Conservation (phyloP, 2,113 vertebrate species). For the Melanocharis versteri region DNA sequence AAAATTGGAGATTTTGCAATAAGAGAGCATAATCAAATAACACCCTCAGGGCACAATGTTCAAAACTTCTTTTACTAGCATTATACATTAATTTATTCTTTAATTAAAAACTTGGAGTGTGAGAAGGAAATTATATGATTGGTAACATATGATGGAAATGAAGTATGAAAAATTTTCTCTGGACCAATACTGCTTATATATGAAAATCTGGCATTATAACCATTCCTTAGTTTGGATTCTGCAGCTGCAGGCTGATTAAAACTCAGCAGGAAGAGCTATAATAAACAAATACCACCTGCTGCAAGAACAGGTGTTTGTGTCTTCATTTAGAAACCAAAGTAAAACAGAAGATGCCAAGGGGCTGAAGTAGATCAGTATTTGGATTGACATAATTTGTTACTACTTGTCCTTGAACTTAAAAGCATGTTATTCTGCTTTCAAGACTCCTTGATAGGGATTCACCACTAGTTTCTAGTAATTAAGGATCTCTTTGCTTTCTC, state of each 20-base stretch:
- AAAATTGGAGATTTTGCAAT: constrained; percentile 31
- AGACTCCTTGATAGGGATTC: constrained; percentile 3
- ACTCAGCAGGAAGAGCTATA: constrained; percentile 71
- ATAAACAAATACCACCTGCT: constrained; percentile 79
- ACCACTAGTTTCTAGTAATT: constrained; percentile 5
- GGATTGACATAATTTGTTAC: constrained; percentile 57
- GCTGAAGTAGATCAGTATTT: constrained; percentile 44
- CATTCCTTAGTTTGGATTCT: constrained; percentile 62
- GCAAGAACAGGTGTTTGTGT: constrained; percentile 75
- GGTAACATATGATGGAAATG: constrained; percentile 68
- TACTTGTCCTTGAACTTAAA: constrained; percentile 68
- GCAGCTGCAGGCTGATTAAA: constrained; percentile 76
- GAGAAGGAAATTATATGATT: constrained; percentile 42
- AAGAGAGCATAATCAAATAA: constrained; percentile 3
- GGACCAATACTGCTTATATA: constrained; percentile 23
- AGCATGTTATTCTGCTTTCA: constrained; percentile 27
- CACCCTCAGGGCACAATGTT: constrained; percentile 41
- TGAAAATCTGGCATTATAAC: constrained; percentile 57
- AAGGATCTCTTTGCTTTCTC: constrained; percentile 36
- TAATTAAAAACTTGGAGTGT: constrained; percentile 68
- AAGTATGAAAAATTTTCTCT: constrained; percentile 25
- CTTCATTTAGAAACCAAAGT: constrained; percentile 72
- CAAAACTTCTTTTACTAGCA: constrained; percentile 48
- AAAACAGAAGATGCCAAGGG: constrained; percentile 64
- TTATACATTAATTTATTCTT: constrained; percentile 54